Base-by-base conservation (phyloP, 1,140 invertebrate genomes). In the Hyphantria cunea region DNA sequence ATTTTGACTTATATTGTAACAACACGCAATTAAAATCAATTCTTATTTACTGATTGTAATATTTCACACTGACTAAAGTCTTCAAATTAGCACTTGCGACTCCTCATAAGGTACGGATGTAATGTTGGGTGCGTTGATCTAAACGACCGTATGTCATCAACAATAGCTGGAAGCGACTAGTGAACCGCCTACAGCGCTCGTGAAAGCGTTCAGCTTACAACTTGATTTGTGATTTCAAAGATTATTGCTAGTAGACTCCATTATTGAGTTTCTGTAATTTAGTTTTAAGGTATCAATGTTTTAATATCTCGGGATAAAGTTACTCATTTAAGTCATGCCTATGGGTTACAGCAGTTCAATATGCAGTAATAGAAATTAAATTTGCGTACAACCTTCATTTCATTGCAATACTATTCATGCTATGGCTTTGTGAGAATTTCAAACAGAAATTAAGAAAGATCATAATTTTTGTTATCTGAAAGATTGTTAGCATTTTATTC, bases 221-320 rank as follows among this genome's bases (percentile, higher is more conserved):
- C 79, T 88, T 90, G 85, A 90, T 90, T 90, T 90, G 87, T 88
- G 84, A 83, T 84, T 82, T 75, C 74, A 68, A 84, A 88, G 75
- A 88, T 89, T 87, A 87, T 84, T 86, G 74, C 82, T 71, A 70
- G 70, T 74, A 80, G 70, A 74, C 59, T 71, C 80, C 70, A 84
- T 84, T 87, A 86, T 80, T 76, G 72, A 70, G 70, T 80, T 80
- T 78, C 74, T 76, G 78, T 88, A 82, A 86, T 86, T 87, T 84
- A 81, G 66, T 84, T 76, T 67, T 62, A 58, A 67, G 63, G 31
- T 67, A 60, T 50, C 65, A 74, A 69, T 69, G 54, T 68, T 73
- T 72, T 62, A 25, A 25, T 25, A 25, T 25, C 17, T 25, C 2
- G 17, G 17, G 17, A 3, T 25, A 25, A 1, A 3, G 1, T 25